Percentiles rank a stretch among this genome's conserved stretches.
These are phyloP conservation scores for Alitta virens DNA, from an alignment of 2,888 invertebrate genomes.

Conservation along the genomic window DNA sequence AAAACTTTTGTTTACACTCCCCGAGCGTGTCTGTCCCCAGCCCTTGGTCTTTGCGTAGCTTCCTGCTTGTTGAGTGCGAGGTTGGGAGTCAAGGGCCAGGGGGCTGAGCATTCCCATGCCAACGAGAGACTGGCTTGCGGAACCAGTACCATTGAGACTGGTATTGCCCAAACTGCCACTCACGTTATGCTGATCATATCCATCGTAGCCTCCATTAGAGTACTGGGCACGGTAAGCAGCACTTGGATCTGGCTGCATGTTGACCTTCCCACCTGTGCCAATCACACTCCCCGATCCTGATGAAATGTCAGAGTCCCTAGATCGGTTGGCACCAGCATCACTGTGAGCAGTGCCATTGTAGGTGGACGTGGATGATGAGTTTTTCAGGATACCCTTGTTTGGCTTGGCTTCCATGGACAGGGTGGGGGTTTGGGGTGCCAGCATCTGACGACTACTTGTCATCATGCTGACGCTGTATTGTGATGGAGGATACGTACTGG, in stretches of 20 bases:
- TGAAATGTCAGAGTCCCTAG: constrained; percentile 6
- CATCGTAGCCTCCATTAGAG: constrained; percentile 4
- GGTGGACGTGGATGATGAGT: constrained; percentile 18
- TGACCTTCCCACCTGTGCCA: neutral
- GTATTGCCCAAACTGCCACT: neutral
- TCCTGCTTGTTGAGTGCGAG: neutral
- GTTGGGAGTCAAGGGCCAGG: neutral
- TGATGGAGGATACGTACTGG: neutral
- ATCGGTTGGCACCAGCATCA: constrained; percentile 6
- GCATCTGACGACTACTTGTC: neutral
- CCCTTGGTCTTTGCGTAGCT: neutral
- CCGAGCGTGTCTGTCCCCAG: neutral
- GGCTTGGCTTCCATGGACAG: constrained; percentile 21
- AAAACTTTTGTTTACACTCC: neutral
- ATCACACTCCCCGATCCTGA: neutral
- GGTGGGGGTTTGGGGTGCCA: constrained; percentile 3
- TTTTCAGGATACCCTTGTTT: constrained; percentile 24
- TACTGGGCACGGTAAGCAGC: constrained; percentile 9
- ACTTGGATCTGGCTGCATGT: neutral
- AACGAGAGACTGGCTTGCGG: neutral
- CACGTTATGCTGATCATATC: neutral
- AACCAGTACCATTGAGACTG: neutral
- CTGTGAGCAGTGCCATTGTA: constrained; percentile 17
- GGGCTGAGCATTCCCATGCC: neutral
- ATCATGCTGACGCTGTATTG: neutral